A percentile compares a stretch with the other conserved stretches of the same genome.
These are phyloP conservation scores for Whitmania pigra DNA, from an alignment of 1,140 invertebrate species.

Conservation along the genomic window DNA sequence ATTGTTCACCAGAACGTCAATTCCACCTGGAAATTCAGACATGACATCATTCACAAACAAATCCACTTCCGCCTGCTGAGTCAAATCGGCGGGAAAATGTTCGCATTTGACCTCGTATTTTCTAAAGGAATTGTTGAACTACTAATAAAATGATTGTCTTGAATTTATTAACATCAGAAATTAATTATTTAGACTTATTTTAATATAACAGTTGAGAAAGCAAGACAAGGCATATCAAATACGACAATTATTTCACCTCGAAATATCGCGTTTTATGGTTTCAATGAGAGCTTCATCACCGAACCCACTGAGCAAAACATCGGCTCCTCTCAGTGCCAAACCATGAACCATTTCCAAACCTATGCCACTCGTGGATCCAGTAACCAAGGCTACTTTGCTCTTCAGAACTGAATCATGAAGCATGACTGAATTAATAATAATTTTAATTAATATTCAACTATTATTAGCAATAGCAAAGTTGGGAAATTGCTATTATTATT, in stretches of 20 bases:
- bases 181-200: too few relatives aligned
- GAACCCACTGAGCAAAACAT: slow-evolving; percentile 36
- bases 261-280: slow-evolving; percentile 5
- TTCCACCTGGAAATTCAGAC: slow-evolving; percentile 28
- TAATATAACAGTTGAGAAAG: too few relatives aligned
- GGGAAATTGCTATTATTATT: too few relatives aligned
- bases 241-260: background rate
- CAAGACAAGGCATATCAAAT: too few relatives aligned
- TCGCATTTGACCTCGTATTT: slow-evolving; percentile 15
- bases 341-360: slow-evolving; percentile 35
- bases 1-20: slow-evolving; percentile 34
- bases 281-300: slow-evolving; percentile 26
- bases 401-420: slow-evolving; percentile 25
- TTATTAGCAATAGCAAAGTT: too few relatives aligned
- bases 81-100: slow-evolving; percentile 27
- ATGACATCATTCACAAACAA: slow-evolving; percentile 26
- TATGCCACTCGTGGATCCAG: slow-evolving; percentile 40
- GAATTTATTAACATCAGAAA: too few relatives aligned
- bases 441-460: too few relatives aligned
- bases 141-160: background rate
- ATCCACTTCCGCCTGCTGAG: slow-evolving; percentile 21
- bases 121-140: slow-evolving; percentile 18
- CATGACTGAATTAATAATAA: too few relatives aligned
- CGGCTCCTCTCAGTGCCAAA: slow-evolving; percentile 33
- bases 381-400: slow-evolving; percentile 34